phyloP scores from a whole-genome alignment of 2,113 vertebrate genomes.

The Artemisiospiza belli region DNA sequence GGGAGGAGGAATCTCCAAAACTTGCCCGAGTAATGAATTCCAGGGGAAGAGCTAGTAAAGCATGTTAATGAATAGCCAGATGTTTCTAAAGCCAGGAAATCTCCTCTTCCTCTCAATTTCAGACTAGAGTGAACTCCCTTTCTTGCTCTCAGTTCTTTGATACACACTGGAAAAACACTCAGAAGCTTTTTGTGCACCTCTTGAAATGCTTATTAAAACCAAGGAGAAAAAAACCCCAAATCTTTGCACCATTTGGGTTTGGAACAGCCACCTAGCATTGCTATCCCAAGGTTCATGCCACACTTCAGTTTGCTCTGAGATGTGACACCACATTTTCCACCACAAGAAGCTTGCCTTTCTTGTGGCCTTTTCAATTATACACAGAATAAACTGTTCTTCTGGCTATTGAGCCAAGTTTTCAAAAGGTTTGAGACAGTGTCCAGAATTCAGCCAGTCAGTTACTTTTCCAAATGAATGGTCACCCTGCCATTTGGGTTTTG shows the following conservation, averaged over 20 bases:
- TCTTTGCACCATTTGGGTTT: not conserved
- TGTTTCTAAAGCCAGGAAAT: not conserved
- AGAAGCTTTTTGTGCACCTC: not conserved
- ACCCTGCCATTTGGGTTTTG: not conserved
- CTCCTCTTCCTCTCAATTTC: not conserved
- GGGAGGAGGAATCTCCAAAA: not conserved
- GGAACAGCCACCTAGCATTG: not conserved
- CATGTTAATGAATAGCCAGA: not conserved
- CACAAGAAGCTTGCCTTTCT: not conserved
- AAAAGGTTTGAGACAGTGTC: not conserved
- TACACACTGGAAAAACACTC: not conserved
- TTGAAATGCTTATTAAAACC: not conserved
- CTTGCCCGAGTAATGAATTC: not conserved
- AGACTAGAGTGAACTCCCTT: not conserved
- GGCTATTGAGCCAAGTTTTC: not conserved
- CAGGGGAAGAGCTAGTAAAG: not conserved
- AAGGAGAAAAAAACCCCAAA: not conserved
- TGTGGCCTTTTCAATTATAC: not conserved
- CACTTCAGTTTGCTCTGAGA: not conserved
- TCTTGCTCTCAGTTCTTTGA: not conserved
- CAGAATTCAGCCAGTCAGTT: not conserved
- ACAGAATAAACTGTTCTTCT: slow-evolving; percentile 1
- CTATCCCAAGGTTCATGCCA: not conserved
- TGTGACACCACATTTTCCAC: not conserved
- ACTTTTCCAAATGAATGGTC: not conserved